Evolutionary conservation across 1,140 invertebrate genomes (phyloP).

Genomic region (Anagrus nilaparvatae): DNA sequence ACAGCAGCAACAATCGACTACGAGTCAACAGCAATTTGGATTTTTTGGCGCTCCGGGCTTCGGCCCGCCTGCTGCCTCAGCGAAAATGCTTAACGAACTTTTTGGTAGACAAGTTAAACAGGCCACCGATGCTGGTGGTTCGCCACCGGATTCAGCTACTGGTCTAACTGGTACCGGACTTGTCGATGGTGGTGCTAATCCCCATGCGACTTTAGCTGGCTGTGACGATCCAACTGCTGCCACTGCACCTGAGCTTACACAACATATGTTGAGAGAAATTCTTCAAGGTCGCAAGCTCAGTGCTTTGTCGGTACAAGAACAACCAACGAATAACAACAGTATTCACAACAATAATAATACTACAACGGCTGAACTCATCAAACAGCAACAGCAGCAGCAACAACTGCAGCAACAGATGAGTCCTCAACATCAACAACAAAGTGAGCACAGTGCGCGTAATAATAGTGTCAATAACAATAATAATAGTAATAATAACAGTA

Average conservation of each 20-base stretch:
- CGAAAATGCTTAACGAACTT: slow-evolving; percentile 76
- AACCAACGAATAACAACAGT: slow-evolving; percentile 42
- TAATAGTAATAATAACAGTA: slow-evolving; percentile 33
- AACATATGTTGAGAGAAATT: slow-evolving; percentile 75
- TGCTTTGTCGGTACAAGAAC: slow-evolving; percentile 33
- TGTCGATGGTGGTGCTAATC: slow-evolving; percentile 39
- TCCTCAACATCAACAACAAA: slow-evolving; percentile 15
- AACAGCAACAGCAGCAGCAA: slow-evolving; percentile 36
- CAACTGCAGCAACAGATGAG: too few species aligned
- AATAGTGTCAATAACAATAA: slow-evolving; percentile 25
- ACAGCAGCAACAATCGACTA: slow-evolving; percentile 19
- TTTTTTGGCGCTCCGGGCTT: slow-evolving; percentile 59
- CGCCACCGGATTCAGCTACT: slow-evolving; percentile 40
- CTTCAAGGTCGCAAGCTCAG: slow-evolving; percentile 67
- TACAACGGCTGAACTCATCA: slow-evolving; percentile 32
- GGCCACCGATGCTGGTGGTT: slow-evolving; percentile 54
- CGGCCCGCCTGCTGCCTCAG: slow-evolving; percentile 52
- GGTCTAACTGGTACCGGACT: slow-evolving; percentile 41
- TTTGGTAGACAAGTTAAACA: slow-evolving; percentile 65
- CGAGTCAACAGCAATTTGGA: slow-evolving; percentile 43
- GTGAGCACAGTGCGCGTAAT: background rate
- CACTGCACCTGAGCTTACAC: slow-evolving; percentile 55
- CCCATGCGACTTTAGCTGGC: slow-evolving; percentile 39
- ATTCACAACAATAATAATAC: slow-evolving; percentile 44
- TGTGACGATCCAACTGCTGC: slow-evolving; percentile 37